phyloP scores from a whole-genome alignment of 2,888 invertebrate species.

The Diarsia brunnea region DNA sequence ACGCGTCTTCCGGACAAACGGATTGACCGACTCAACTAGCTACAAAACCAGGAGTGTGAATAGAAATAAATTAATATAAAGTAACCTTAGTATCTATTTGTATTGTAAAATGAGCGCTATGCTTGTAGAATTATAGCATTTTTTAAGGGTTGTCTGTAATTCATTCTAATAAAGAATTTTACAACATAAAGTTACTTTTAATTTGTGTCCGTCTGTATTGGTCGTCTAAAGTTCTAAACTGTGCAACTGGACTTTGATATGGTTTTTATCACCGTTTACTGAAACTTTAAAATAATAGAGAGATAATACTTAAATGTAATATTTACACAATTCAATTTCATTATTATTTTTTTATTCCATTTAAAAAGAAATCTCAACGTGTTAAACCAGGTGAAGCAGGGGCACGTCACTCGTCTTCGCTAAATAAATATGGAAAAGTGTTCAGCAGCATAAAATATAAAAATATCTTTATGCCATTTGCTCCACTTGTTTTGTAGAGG shows the following conservation, averaged over 20 bases:
- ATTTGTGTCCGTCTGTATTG: background rate
- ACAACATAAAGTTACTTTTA: background rate
- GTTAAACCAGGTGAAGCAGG: background rate
- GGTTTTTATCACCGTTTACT: background rate
- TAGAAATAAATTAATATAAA: slow-evolving; percentile 32
- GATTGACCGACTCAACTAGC: slow-evolving; percentile 46
- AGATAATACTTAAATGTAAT: background rate
- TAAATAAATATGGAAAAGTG: background rate
- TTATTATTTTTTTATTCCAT: background rate
- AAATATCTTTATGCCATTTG: background rate
- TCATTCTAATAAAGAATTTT: background rate
- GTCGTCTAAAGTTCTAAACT: too few relatives aligned
- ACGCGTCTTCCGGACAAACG: slow-evolving; percentile 48
- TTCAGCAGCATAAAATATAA: background rate
- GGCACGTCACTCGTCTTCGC: background rate
- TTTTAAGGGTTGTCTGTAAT: background rate
- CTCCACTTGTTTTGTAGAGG: background rate
- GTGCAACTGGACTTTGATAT: background rate
- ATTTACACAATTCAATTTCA: background rate
- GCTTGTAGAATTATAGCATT: background rate
- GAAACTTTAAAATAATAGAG: background rate
- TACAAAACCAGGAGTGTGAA: slow-evolving; percentile 39
- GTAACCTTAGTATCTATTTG: background rate
- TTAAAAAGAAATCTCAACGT: background rate
- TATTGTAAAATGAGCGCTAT: background rate